Base-by-base conservation (phyloP, 2,113 vertebrate species). In the Alexandromys fortis region DNA sequence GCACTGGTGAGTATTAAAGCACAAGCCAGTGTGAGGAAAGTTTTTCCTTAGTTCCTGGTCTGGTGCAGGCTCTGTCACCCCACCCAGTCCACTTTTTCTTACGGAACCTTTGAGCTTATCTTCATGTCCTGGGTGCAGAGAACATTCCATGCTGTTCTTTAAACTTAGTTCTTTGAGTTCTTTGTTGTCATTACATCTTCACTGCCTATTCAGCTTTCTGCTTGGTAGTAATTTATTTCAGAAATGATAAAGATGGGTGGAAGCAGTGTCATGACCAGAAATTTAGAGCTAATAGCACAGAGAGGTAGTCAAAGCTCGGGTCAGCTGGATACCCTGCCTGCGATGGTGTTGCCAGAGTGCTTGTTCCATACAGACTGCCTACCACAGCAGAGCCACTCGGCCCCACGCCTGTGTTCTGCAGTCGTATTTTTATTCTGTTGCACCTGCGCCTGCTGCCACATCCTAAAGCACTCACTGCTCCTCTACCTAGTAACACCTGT, bases 91-190 rank as follows among this genome's bases (percentile, higher is more conserved):
- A 47, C 49, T 0, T 89, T 68, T 47, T 35, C 35, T 79, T 77
- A 13, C 30, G 28, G 91, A 90, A 67, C 63, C 81, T 87, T 85
- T 93, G 90, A 73, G 79, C 38, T 42, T 12, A 13, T 94, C 35
- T 90, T 89, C 76, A 86, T 77, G 55, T 58, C 72, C 24, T 88
- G 88, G 88, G 85, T 90, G 90, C 35, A n/a, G 30, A 86, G 83
- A 72, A 94, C 85, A 72, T 89, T 93, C 67, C 65, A 1, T 92
- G 68, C 78, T 92, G 35, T 88, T 90, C 33, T 58, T 78, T 95
- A 91, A 11, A 58, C 89, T 93, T 49, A 58, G 86, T 97, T 96
- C 95, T 97, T 95, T 94, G 88, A 96, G 95, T 96, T 78, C 55
- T 95, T 96, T 58, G 58, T 58, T 58, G 19, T 58, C 55, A 19